Evolutionary conservation across 2,888 invertebrate species (phyloP).

Genomic region (Tetranychus piercei): DNA sequence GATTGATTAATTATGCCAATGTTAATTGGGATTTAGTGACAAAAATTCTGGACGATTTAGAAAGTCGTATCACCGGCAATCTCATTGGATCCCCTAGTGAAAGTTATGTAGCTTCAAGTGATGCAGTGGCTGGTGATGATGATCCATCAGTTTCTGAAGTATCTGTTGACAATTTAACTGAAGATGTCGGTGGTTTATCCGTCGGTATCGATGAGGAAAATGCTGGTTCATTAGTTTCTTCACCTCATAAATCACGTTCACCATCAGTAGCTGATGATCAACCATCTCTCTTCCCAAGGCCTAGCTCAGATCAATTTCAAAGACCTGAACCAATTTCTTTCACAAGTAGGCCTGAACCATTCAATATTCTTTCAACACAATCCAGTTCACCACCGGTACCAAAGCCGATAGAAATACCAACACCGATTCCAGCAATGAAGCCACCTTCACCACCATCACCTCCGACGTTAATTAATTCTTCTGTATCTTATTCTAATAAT

Average conservation of each 20-base stretch:
- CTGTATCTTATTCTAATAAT: not conserved
- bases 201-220: not conserved
- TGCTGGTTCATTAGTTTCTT: not conserved
- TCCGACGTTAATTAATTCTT: not conserved
- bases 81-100: not conserved
- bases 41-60: conserved; percentile 2
- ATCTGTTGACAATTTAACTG: not conserved
- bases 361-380: not conserved
- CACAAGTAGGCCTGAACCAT: not conserved
- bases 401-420: not conserved
- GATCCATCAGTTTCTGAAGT: not conserved
- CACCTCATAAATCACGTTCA: not conserved
- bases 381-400: not conserved
- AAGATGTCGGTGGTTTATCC: not conserved
- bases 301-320: not conserved
- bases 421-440: not conserved
- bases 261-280: not conserved
- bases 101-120: not conserved
- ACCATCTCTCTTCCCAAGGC: not conserved
- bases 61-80: not conserved
- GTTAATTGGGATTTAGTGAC: conserved; percentile 12
- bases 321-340: not conserved
- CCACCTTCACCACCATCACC: not conserved
- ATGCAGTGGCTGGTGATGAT: not conserved
- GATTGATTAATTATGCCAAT: not conserved